Conservation (phyloP, 2,888 invertebrate species). For the Kryphioiulus occultus region DNA sequence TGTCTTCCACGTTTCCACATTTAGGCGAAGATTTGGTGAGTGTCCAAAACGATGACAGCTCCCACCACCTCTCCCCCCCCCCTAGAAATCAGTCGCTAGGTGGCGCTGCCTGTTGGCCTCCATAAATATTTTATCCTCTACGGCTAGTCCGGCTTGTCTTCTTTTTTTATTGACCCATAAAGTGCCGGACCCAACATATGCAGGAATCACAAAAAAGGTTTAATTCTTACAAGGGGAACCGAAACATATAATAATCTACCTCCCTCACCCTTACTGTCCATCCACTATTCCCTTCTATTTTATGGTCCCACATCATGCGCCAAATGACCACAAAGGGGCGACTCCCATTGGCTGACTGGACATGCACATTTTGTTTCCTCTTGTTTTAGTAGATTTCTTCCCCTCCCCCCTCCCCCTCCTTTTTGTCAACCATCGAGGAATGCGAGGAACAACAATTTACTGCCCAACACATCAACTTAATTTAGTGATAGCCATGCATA, state of each 20-base stretch:
- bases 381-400: slow-evolving; percentile 34
- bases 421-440: slow-evolving; percentile 39
- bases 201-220: slow-evolving; percentile 47
- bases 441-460: slow-evolving; percentile 32
- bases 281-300: slow-evolving; percentile 39
- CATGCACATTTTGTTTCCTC: slow-evolving; percentile 39
- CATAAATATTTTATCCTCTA: slow-evolving; percentile 51
- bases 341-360: slow-evolving; percentile 39
- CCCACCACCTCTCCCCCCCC: background rate
- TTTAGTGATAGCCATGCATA: slow-evolving; percentile 36
- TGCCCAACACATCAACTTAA: slow-evolving; percentile 44
- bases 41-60: background rate
- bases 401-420: background rate
- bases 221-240: slow-evolving; percentile 33
- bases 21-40: no score
- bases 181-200: slow-evolving; percentile 46
- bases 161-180: slow-evolving; percentile 51
- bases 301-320: slow-evolving; percentile 49
- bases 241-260: slow-evolving; percentile 42
- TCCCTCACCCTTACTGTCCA: slow-evolving; percentile 28
- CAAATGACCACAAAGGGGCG: slow-evolving; percentile 43
- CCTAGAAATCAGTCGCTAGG: background rate
- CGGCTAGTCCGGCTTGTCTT: slow-evolving; percentile 50
- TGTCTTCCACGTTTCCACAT: no score
- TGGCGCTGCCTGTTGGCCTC: background rate